phyloP scores from a whole-genome alignment of 2,797 vertebrate genomes.

The Eulemur mongoz region DNA sequence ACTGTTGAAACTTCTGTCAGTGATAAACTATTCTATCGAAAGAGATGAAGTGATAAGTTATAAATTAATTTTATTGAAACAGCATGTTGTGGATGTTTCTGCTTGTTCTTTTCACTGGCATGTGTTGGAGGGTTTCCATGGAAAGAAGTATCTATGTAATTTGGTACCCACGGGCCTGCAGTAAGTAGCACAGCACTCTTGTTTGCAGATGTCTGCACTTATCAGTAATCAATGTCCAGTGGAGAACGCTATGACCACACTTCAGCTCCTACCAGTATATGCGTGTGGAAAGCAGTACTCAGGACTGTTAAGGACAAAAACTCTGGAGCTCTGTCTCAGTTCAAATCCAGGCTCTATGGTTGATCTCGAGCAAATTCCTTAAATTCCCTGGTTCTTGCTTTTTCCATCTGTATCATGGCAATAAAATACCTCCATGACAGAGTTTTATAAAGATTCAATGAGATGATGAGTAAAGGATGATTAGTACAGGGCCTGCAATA shows the following conservation, averaged over 20 bases:
- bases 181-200: background rate
- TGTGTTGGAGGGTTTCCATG: slow-evolving; percentile 58
- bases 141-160: background rate
- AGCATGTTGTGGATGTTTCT: background rate
- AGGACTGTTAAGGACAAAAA: background rate
- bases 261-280: background rate
- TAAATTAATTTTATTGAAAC: background rate
- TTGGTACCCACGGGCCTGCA: background rate
- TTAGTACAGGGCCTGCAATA: background rate
- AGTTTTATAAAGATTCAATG: background rate
- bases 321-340: background rate
- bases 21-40: slow-evolving; percentile 64
- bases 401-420: background rate
- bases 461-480: background rate
- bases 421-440: background rate
- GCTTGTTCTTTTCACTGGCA: slow-evolving; percentile 23
- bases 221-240: background rate
- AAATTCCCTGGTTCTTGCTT: background rate
- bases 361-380: background rate
- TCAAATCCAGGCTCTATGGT: background rate
- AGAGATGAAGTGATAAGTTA: background rate
- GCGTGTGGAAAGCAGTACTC: background rate
- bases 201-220: background rate
- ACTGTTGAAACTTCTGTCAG: slow-evolving; percentile 60
- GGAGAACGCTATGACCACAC: background rate